Percentiles rank a stretch among this genome's conserved stretches.
Conservation (phyloP, 2,113 vertebrate species). For the Crotalus horridus region DNA sequence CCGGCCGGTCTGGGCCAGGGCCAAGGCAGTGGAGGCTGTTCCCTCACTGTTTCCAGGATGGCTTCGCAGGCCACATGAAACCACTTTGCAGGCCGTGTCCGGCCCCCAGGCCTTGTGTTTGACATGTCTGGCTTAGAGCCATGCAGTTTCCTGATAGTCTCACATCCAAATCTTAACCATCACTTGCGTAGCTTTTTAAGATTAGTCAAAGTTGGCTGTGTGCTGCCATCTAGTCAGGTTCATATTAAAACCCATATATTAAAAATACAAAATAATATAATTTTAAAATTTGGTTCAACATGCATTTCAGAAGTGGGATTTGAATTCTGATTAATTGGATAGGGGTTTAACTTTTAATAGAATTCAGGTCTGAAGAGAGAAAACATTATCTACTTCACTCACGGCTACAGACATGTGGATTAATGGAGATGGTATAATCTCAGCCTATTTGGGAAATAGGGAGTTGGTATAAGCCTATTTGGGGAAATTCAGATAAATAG, state of each 20-base stretch:
- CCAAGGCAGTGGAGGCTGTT: too few species aligned
- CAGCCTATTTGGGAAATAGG: background rate
- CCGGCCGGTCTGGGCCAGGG: too few species aligned
- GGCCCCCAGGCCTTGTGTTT: too few species aligned
- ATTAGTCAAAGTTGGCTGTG: background rate
- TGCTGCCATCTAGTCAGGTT: background rate
- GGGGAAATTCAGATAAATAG: background rate
- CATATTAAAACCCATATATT: background rate
- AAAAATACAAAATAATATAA: background rate
- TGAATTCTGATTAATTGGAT: background rate
- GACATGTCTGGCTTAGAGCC: background rate
- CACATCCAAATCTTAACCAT: background rate
- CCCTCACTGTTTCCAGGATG: too few species aligned
- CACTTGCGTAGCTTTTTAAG: background rate
- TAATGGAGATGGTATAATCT: background rate
- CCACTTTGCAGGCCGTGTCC: too few species aligned
- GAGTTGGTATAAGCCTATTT: background rate
- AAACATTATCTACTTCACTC: background rate
- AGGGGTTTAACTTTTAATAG: background rate
- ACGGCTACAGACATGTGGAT: background rate
- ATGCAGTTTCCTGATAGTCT: background rate
- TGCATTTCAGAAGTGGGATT: background rate
- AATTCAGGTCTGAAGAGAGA: background rate
- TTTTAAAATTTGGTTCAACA: background rate
- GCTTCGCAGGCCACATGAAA: too few species aligned